Base-by-base conservation (phyloP, 2,113 vertebrate species). In the Platycercus adscitus region DNA sequence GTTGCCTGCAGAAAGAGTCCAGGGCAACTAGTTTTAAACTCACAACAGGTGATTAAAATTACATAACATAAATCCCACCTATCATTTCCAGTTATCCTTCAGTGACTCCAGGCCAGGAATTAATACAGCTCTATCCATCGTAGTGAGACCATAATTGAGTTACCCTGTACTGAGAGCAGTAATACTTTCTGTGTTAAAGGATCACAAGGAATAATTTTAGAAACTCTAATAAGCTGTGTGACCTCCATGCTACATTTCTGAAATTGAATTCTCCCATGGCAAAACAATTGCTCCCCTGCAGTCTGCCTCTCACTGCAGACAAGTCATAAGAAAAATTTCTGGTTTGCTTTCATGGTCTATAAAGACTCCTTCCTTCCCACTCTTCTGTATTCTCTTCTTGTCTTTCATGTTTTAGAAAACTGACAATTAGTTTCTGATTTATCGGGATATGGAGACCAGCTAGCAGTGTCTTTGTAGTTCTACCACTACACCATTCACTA, bases 151-250 rank as follows among this genome's bases (percentile, higher is more conserved):
- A 17, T 94, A 89, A 95, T 91, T 94, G 78, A 95, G 94, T 82
- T 93, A 82, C 61, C 44, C 81, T 75, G 64, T 82, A 82, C 43
- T 68, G 94, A 95, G 73, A 86, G 81, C 69, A 92, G 52, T 93
- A 95, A 95, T 92, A 87, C 93, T 96, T 95, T 92, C 72, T 63
- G 60, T 81, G 73, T 81, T 95, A 92, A 89, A 69, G 91, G 78
- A 96, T 95, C 64, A 69, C 87, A 89, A 82, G 70, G 81, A 79
- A 96, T 97, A 96, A 96, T 95, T 95, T 96, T 95, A 94, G 96
- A 93, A 96, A 85, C 81, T 95, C 63, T 96, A 95, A 96, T 96
- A 95, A 95, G 87, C 68, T 93, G 52, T 95, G 81, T 96, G 93
- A 96, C 95, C 91, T 95, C 95, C 89, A 76, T 89, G 87, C 84